phyloP scores from a whole-genome alignment of 2,113 vertebrate species.

The Vireo altiloquus region DNA sequence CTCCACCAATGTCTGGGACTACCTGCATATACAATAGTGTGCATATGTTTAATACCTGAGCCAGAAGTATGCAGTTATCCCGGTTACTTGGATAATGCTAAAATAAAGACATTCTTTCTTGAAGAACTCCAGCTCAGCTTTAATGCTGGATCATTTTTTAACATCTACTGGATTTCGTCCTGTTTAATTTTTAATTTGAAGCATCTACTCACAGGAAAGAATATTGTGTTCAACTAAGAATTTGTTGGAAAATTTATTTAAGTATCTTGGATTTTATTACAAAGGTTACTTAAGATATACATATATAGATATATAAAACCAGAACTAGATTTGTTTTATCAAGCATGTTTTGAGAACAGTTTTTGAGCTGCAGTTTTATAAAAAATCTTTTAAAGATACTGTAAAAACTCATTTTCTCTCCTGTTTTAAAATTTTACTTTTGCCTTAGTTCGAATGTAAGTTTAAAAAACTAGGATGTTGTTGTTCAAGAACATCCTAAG shows the following conservation, averaged over 20 bases:
- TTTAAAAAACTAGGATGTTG: not conserved
- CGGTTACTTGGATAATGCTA: rapidly evolving
- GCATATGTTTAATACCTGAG: not conserved
- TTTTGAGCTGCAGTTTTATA: not conserved
- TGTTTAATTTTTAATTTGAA: not conserved
- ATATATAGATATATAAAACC: not conserved
- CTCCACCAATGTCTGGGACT: not conserved
- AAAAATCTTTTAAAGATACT: not conserved
- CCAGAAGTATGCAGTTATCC: not conserved
- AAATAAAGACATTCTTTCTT: not conserved
- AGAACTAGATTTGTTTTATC: not conserved
- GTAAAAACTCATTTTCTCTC: not conserved
- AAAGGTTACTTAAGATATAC: not conserved
- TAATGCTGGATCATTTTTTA: not conserved
- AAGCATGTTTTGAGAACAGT: not conserved
- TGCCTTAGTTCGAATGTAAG: not conserved
- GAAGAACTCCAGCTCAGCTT: not conserved
- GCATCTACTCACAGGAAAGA: not conserved
- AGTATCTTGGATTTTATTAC: not conserved
- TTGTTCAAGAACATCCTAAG: not conserved
- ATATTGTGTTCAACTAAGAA: not conserved
- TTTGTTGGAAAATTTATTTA: not conserved
- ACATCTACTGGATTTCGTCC: not conserved
- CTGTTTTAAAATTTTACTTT: not conserved
- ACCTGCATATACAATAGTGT: too few relatives aligned